Percentiles rank a stretch among this genome's conserved stretches.
Evolutionary conservation across 2,888 invertebrate species (phyloP).

Genomic region (Lysandra bellargus): DNA sequence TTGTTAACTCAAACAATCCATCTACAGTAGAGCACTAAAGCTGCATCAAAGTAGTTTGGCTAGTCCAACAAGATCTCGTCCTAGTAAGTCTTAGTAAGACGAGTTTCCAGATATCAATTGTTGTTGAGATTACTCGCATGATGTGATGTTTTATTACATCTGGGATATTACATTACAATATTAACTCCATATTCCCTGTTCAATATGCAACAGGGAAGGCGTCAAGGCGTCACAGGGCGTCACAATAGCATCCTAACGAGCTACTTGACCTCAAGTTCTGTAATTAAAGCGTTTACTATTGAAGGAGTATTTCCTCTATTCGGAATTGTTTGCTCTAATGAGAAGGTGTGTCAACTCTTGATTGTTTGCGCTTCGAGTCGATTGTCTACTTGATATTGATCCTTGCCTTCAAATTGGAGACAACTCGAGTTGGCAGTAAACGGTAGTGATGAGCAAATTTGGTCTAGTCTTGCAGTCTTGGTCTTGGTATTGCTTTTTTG

Average conservation of each 20-base stretch:
- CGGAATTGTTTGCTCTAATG: neutral
- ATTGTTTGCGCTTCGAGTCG: neutral
- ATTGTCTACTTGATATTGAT: conserved; percentile 9
- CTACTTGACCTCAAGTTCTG: neutral
- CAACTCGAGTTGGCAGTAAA: neutral
- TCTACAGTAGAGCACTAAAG: too few species aligned
- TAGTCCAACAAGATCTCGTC: neutral
- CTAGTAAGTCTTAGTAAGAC: neutral
- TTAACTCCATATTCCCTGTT: neutral
- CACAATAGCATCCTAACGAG: conserved; percentile 8
- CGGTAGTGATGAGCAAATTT: neutral
- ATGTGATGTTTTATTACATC: neutral
- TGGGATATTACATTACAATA: conserved; percentile 1
- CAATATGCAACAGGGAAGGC: conserved; percentile 10
- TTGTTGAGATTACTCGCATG: neutral
- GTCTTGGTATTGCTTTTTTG: too few species aligned
- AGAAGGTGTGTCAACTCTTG: neutral
- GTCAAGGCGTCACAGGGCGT: neutral
- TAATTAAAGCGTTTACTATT: neutral
- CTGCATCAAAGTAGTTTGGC: too few species aligned
- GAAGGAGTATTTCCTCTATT: neutral
- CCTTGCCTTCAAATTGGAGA: neutral
- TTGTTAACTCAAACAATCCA: too few species aligned
- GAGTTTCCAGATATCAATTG: neutral
- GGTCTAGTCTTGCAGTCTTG: neutral